These are phyloP conservation scores for Brachionus rubens DNA, from an alignment of 1,140 invertebrate species.

Conservation along the genomic window DNA sequence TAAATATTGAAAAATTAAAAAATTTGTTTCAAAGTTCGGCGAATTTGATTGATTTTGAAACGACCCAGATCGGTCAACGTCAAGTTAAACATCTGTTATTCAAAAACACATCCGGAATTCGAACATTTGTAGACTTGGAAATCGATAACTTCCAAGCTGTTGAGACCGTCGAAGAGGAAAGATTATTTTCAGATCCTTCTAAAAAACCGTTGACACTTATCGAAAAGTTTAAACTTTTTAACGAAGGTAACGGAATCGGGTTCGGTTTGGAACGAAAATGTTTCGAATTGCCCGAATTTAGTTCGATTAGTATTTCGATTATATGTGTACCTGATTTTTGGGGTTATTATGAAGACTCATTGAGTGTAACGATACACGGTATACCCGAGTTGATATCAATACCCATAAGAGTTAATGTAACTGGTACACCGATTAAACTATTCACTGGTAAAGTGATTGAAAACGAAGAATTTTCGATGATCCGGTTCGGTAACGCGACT, in stretches of 20 bases:
- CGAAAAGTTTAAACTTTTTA: background rate
- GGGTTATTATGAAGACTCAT: conserved; percentile 9
- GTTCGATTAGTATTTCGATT: background rate
- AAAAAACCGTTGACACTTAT: background rate
- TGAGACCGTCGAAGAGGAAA: background rate
- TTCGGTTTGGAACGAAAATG: conserved; percentile 21
- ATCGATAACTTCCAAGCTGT: conserved; percentile 29
- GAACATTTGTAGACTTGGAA: background rate
- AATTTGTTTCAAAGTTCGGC: conserved; percentile 2
- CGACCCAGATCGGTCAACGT: background rate
- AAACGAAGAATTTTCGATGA: conserved; percentile 30
- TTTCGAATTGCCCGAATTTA: conserved; percentile 30
- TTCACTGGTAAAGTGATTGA: conserved; percentile 32
- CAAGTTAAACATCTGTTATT: background rate
- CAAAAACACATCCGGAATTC: conserved; percentile 26
- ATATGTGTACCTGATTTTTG: conserved; percentile 4
- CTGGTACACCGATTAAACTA: background rate
- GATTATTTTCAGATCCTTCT: background rate
- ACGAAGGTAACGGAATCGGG: background rate
- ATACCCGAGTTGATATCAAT: background rate
- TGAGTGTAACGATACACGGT: background rate
- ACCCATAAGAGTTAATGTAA: background rate
- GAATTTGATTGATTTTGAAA: conserved; percentile 25
- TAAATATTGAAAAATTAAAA: background rate
- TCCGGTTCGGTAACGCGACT: conserved; percentile 4